Conservation (phyloP, 1,140 invertebrate species). For the Cyrtorhinus lividipennis region DNA sequence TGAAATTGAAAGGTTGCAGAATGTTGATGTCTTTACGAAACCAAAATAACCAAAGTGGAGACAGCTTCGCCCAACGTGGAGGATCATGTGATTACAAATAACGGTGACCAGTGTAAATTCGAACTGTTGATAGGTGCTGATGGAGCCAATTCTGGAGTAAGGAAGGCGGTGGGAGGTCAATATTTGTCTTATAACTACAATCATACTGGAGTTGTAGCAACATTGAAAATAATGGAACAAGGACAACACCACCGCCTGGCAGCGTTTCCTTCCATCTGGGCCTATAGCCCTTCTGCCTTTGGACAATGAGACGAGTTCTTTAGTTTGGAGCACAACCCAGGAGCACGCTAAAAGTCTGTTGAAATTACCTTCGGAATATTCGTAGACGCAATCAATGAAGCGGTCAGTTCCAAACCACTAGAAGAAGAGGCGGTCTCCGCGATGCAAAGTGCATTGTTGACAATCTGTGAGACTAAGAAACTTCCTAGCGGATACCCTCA, state of each 20-base stretch:
- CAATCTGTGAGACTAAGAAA: not conserved
- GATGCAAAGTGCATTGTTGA: not conserved
- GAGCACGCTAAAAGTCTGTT: conserved; percentile 58
- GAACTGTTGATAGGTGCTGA: conserved; percentile 90
- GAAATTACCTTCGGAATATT: conserved; percentile 60
- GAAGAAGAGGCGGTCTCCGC: conserved; percentile 36
- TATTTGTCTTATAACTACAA: conserved; percentile 71
- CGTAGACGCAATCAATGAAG: conserved; percentile 78
- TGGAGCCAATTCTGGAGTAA: conserved; percentile 73
- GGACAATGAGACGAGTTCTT: conserved; percentile 69
- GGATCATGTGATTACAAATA: not conserved
- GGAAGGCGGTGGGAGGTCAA: conserved; percentile 60
- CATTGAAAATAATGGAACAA: conserved; percentile 39
- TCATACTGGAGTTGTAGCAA: conserved; percentile 82
- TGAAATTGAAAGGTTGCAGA: conserved; percentile 33
- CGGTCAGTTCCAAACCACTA: conserved; percentile 52
- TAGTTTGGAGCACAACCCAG: conserved; percentile 80
- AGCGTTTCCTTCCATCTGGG: conserved; percentile 81
- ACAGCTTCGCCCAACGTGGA: not conserved
- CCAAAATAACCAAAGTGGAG: conserved; percentile 36
- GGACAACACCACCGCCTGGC: conserved; percentile 69
- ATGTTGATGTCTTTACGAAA: conserved; percentile 35
- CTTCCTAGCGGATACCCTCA: conserved; percentile 37
- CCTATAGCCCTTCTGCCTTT: conserved; percentile 84
- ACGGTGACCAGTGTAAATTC: not conserved